Evolutionary conservation across 2,797 vertebrate species (phyloP), one percentile per base, ranked within the genome.

Genomic region (Muscicapa comitata): DNA sequence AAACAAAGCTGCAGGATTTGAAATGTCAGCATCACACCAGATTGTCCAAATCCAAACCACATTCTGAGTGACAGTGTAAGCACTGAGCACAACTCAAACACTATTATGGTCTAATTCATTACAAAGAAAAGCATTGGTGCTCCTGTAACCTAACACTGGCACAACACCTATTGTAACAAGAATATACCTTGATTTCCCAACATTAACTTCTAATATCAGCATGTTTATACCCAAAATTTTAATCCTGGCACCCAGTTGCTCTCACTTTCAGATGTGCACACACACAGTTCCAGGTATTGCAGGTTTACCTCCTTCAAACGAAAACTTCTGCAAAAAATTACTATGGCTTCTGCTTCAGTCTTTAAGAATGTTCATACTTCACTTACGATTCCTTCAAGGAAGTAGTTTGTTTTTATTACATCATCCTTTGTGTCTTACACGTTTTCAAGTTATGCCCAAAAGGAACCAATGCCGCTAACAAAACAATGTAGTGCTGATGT

Each of bases 401-500:
- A 73, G 11, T 1, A 4, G 10, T 24, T 55, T 48, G 16, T 0
- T 76, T 78, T 82, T 63, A 74, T 21, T 67, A 45, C 33, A n/a
- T 20, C 24, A 40, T 14, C 24, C 40, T 76, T 42, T 58, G 20
- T 62, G n/a, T 59, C 80, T 71, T 67, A 12, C 14, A 45, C 11
- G 23, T 63, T 48, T 63, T 66, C 33, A 43, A 66, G 25, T 9
- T 21, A 24, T 11, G 29, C 14, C 59, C 47, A 38, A 76, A 58
- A 75, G 33, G 48, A 77, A 50, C 16, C 3, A 26, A 6, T 5
- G 26, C 3, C 43, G 59, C 28, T 37, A 38, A 6, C 28, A 24
- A 15, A 79, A 38, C 13, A 65, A 31, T 0, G 0, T 1, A n/a
- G 17, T 38, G 33, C 66, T 55, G 5, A 35, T 5, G 10, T 7